These are phyloP conservation scores for Drosophila pectinifera DNA, from an alignment of 1,140 invertebrate species.

Conservation along the genomic window DNA sequence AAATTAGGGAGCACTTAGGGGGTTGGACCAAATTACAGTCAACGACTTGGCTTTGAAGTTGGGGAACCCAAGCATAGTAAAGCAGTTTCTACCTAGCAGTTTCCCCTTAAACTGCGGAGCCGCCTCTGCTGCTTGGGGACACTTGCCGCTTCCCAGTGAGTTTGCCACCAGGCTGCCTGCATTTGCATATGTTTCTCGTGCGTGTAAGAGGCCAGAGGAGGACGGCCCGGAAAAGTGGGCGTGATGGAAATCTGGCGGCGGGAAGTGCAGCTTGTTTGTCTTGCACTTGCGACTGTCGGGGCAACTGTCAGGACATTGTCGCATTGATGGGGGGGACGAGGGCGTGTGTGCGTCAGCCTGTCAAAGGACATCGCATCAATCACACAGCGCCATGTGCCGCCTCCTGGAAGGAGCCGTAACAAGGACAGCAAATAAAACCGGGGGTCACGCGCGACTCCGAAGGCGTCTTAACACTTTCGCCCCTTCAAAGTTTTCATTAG, in stretches of 20 bases:
- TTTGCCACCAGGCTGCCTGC: slow-evolving; percentile 1
- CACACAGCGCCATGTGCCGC: slow-evolving; percentile 45
- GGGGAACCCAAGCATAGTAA: too few relatives aligned
- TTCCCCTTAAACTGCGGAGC: not conserved
- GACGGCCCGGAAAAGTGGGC: not conserved
- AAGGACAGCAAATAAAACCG: not conserved
- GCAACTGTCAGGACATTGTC: slow-evolving; percentile 55
- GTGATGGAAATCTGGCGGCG: slow-evolving; percentile 4
- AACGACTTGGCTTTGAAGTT: too few relatives aligned
- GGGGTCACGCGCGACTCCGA: not conserved
- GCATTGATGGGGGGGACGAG: slow-evolving; percentile 51
- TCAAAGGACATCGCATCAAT: slow-evolving; percentile 60
- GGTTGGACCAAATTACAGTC: too few relatives aligned
- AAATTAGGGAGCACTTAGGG: too few relatives aligned
- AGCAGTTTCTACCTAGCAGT: too few relatives aligned
- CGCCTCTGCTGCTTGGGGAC: too few relatives aligned
- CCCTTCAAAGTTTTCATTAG: slow-evolving; percentile 34
- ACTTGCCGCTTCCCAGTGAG: not conserved
- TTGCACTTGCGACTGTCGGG: slow-evolving; percentile 56
- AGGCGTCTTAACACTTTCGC: slow-evolving; percentile 16
- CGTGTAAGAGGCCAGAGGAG: not conserved
- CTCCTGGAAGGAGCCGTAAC: slow-evolving; percentile 29
- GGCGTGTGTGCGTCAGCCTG: slow-evolving; percentile 22
- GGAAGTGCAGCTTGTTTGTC: slow-evolving; percentile 61
- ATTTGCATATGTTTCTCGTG: slow-evolving; percentile 39